phyloP scores from a whole-genome alignment of 2,113 vertebrate genomes.

The Callipepla squamata region DNA sequence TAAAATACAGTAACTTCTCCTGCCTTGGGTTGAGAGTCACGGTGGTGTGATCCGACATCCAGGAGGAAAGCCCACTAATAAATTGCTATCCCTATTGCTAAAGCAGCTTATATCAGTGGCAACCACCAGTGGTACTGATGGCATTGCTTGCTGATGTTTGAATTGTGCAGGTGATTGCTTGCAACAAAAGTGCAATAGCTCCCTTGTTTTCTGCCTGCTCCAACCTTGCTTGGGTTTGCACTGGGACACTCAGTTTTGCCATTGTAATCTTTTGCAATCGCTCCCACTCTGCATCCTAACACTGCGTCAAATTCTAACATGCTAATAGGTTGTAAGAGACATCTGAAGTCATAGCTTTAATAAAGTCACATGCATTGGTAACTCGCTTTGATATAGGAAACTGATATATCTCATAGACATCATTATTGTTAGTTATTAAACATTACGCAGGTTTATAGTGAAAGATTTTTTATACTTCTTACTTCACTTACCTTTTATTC shows the following conservation, averaged over 20 bases:
- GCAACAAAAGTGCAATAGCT: not conserved
- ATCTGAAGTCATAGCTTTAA: not conserved
- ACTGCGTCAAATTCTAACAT: not conserved
- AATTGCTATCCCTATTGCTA: no score
- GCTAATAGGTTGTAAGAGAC: accelerated
- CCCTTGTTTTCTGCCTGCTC: not conserved
- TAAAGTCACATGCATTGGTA: accelerated
- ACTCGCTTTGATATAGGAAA: not conserved
- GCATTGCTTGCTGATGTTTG: not conserved
- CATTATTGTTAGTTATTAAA: not conserved
- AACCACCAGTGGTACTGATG: not conserved
- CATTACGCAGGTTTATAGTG: not conserved
- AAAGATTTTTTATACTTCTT: not conserved
- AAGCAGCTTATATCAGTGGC: not conserved
- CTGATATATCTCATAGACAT: not conserved
- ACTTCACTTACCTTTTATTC: not conserved
- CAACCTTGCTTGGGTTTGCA: accelerated
- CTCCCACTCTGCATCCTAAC: not conserved
- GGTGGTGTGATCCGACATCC: not conserved
- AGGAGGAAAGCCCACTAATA: no score
- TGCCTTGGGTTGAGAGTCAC: not conserved
- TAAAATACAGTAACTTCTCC: not conserved
- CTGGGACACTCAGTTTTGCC: not conserved
- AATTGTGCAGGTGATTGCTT: not conserved
- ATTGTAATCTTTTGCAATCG: not conserved